Evolutionary conservation across 2,113 vertebrate genomes (phyloP).

Genomic region (Nesospiza acunhae): DNA sequence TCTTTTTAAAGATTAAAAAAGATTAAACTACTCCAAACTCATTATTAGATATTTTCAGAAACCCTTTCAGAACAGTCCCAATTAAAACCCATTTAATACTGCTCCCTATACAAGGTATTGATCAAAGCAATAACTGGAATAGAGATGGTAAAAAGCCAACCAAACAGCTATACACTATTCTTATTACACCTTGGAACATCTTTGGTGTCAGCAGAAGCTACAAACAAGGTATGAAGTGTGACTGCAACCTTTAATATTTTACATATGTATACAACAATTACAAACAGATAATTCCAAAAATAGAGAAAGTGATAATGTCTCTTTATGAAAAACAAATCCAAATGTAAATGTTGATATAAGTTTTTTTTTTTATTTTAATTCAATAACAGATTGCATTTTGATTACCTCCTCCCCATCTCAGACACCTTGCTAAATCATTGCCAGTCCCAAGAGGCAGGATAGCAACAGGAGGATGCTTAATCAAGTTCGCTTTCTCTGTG

Average conservation of each 20-base stretch:
- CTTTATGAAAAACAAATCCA: neutral
- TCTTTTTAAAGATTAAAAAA: constrained; percentile 23
- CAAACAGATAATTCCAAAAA: neutral
- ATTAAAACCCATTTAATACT: neutral
- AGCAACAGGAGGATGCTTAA: constrained; percentile 91
- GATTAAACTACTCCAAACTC: neutral
- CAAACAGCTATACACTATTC: neutral
- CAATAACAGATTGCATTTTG: neutral
- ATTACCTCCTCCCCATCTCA: constrained; percentile 96
- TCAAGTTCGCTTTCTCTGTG: constrained; percentile 91
- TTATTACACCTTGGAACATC: neutral
- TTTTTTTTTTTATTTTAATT: neutral
- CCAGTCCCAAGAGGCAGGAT: constrained; percentile 96
- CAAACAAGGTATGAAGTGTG: neutral
- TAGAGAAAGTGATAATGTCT: neutral
- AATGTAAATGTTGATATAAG: neutral
- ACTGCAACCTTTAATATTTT: neutral
- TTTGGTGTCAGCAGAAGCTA: neutral
- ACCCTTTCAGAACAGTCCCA: neutral
- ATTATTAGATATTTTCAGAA: constrained; percentile 1
- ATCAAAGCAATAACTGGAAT: neutral
- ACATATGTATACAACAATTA: neutral
- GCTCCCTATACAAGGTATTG: neutral
- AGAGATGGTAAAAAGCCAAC: neutral
- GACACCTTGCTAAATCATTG: constrained; percentile 93